These are phyloP conservation scores for Mastomys natalensis DNA, from an alignment of 2,113 vertebrate genomes.

Conservation along the genomic window DNA sequence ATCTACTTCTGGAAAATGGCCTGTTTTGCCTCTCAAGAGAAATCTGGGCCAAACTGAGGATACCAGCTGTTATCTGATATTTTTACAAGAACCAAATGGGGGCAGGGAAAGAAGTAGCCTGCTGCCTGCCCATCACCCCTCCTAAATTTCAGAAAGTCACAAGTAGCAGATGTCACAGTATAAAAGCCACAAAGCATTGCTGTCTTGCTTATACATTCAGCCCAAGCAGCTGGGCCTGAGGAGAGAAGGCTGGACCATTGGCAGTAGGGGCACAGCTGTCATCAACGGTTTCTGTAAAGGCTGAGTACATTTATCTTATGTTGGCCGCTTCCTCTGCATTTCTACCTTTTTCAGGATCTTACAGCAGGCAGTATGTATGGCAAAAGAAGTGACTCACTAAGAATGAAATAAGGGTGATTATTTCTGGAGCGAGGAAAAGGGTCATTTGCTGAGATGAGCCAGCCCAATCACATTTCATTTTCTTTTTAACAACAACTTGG, in stretches of 20 bases:
- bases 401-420: slow-evolving; percentile 20
- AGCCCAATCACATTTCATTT: slow-evolving; percentile 1
- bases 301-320: background rate
- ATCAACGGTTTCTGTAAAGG: background rate
- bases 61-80: slow-evolving; percentile 74
- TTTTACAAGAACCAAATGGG: slow-evolving; percentile 68
- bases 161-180: slow-evolving; percentile 66
- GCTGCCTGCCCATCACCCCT: slow-evolving; percentile 48
- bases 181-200: slow-evolving; percentile 59
- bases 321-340: background rate
- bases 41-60: slow-evolving; percentile 68
- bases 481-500: background rate
- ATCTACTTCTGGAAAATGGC: slow-evolving; percentile 60
- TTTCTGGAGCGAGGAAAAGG: slow-evolving; percentile 18
- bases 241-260: background rate
- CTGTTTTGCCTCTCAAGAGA: slow-evolving; percentile 62
- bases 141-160: slow-evolving; percentile 59
- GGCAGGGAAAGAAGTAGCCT: slow-evolving; percentile 52
- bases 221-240: slow-evolving; percentile 26
- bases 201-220: slow-evolving; percentile 48
- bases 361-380: background rate
- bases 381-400: slow-evolving; percentile 39
- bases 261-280: background rate
- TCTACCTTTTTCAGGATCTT: background rate
- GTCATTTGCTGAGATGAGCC: background rate